A percentile compares a stretch with the other conserved stretches of the same genome.
Conservation (phyloP, 2,888 invertebrate species). For the Scelioninae gen. 1 region DNA sequence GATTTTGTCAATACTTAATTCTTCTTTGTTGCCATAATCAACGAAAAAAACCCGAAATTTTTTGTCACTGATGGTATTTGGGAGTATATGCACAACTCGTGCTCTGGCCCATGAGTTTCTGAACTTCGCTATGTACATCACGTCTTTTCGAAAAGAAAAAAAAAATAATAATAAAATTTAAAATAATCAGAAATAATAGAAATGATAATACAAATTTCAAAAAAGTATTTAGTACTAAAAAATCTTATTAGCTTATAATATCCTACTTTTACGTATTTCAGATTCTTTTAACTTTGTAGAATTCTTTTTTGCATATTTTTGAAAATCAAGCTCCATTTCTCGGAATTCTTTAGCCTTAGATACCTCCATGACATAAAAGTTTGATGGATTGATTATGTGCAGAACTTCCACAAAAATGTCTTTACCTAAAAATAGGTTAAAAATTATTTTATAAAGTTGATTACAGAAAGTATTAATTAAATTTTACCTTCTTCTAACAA, state of each 20-base stretch:
- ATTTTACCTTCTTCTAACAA: too few relatives aligned
- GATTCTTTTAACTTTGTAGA: neutral
- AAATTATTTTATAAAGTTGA: neutral
- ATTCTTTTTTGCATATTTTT: slow-evolving; percentile 47
- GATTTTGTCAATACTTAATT: slow-evolving; percentile 19
- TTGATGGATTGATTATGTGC: slow-evolving; percentile 87
- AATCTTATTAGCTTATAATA: neutral
- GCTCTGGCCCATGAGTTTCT: slow-evolving; percentile 89
- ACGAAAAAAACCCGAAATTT: slow-evolving; percentile 28
- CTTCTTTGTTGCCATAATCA: slow-evolving; percentile 40
- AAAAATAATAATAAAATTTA: too few relatives aligned
- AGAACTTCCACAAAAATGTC: slow-evolving; percentile 82
- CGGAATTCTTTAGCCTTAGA: slow-evolving; percentile 45
- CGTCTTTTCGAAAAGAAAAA: slow-evolving; percentile 83
- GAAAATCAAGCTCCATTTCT: slow-evolving; percentile 58
- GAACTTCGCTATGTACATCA: slow-evolving; percentile 87
- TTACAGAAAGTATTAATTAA: neutral
- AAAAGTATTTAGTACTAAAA: neutral
- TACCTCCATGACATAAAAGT: slow-evolving; percentile 86
- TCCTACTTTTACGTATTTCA: slow-evolving; percentile 1
- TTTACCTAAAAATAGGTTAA: slow-evolving; percentile 24
- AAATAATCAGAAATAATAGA: too few relatives aligned
- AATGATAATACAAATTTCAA: slow-evolving; percentile 44
- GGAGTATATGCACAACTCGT: slow-evolving; percentile 81
- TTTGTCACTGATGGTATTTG: neutral